Conservation (phyloP, 2,888 invertebrate species). For the Harmothoe impar region DNA sequence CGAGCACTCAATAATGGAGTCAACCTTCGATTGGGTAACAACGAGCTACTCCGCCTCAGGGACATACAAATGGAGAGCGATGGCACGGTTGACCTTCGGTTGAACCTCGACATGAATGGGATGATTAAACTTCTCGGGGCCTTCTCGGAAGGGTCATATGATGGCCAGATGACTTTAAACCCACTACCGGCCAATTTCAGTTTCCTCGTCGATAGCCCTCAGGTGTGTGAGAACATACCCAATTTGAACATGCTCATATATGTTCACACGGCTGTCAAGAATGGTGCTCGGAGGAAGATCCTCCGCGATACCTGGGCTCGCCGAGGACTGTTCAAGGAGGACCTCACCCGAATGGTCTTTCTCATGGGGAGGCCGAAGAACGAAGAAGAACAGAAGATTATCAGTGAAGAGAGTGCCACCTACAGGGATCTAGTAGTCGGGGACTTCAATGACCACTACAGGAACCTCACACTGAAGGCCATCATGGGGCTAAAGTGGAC, state of each 20-base stretch:
- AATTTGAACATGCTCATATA: conserved; percentile 68
- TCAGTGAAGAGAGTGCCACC: conserved; percentile 69
- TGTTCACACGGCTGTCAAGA: conserved; percentile 72
- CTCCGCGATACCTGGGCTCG: conserved; percentile 74
- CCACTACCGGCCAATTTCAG: conserved; percentile 5
- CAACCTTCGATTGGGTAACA: neutral
- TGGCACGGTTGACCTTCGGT: conserved; percentile 36
- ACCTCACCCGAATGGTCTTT: conserved; percentile 70
- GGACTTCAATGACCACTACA: conserved; percentile 73
- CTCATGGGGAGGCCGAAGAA: conserved; percentile 71
- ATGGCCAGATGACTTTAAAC: conserved; percentile 54
- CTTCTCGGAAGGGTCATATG: neutral
- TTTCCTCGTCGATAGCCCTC: conserved; percentile 63
- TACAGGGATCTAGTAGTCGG: conserved; percentile 74
- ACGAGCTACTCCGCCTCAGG: neutral
- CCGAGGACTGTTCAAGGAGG: conserved; percentile 67
- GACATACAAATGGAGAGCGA: conserved; percentile 39
- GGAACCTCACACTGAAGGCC: conserved; percentile 74
- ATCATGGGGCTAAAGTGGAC: conserved; percentile 75
- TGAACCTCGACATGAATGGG: conserved; percentile 14
- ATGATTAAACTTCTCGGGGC: conserved; percentile 18
- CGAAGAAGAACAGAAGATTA: conserved; percentile 65
- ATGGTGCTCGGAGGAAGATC: conserved; percentile 68
- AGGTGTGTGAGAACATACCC: conserved; percentile 64
- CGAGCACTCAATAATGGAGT: neutral